Conservation (phyloP, 1,140 invertebrate species). For the Drosophila subobscura region DNA sequence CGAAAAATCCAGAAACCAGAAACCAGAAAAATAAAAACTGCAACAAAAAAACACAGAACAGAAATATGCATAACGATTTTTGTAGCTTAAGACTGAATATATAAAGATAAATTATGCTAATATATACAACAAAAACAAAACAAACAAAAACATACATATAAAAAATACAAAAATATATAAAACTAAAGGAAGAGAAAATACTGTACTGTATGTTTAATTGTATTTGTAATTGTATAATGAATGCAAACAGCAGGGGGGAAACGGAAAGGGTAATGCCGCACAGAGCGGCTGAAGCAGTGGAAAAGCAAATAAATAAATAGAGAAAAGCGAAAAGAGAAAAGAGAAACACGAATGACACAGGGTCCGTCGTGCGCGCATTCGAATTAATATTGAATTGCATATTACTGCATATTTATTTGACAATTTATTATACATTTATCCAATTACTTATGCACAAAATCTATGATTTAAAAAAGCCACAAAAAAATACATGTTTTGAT, state of each 20-base stretch:
- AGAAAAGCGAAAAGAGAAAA: constrained; percentile 6
- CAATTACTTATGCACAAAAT: constrained; percentile 78
- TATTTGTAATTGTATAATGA: constrained; percentile 67
- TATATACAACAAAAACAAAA: constrained; percentile 45
- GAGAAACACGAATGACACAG: constrained; percentile 18
- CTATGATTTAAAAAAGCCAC: constrained; percentile 57
- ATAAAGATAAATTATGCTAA: constrained; percentile 80
- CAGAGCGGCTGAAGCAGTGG: too few species aligned
- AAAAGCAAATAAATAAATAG: constrained; percentile 14
- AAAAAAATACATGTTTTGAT: constrained; percentile 53
- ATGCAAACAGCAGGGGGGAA: constrained; percentile 71
- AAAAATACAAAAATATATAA: constrained; percentile 17
- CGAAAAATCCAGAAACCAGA: constrained; percentile 21
- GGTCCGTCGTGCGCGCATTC: constrained; percentile 15
- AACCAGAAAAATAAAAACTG: constrained; percentile 36
- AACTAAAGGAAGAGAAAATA: constrained; percentile 32
- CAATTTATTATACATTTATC: constrained; percentile 72
- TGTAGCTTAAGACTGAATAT: constrained; percentile 82
- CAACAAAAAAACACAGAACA: constrained; percentile 38
- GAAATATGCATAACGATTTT: constrained; percentile 81
- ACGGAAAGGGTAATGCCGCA: constrained; percentile 79
- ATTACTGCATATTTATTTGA: constrained; percentile 68
- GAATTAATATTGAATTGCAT: constrained; percentile 43
- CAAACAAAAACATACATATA: constrained; percentile 26
- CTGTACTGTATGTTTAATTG: constrained; percentile 65